Conservation (phyloP, 2,113 vertebrate genomes). For the Candoia aspera region DNA sequence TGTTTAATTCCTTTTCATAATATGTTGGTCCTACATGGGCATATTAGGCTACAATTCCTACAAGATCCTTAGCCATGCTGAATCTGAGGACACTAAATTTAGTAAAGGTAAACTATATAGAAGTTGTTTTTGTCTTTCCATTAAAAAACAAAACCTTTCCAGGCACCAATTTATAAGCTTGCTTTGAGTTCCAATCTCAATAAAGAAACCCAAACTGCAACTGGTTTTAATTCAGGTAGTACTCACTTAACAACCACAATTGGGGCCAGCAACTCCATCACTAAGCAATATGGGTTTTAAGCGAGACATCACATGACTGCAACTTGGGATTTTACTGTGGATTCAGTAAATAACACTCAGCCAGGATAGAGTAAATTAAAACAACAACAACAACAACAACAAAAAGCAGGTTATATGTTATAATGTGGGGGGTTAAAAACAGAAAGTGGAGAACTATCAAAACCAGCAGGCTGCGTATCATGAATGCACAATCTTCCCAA, state of each 20-base stretch:
- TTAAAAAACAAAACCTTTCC: not conserved
- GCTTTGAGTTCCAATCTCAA: not conserved
- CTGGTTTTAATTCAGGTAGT: not conserved
- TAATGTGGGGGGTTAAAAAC: not conserved
- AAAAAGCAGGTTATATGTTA: not conserved
- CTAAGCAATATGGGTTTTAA: not conserved
- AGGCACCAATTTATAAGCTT: not conserved
- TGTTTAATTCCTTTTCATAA: not conserved
- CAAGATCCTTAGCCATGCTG: not conserved
- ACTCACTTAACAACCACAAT: not conserved
- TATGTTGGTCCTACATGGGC: not conserved
- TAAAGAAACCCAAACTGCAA: not conserved
- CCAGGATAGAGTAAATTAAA: conserved; percentile 6
- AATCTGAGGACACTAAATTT: not conserved
- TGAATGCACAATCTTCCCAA: not conserved
- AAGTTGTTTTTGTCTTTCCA: not conserved
- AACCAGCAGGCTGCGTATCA: accelerated
- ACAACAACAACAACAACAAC: too few relatives aligned
- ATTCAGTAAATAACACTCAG: conserved; percentile 21
- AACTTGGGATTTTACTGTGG: not conserved
- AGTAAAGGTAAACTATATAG: not conserved
- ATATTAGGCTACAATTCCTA: not conserved
- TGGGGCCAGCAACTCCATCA: not conserved
- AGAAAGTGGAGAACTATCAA: not conserved
- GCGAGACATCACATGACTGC: not conserved